Evolutionary conservation across 2,113 vertebrate genomes (phyloP).

Genomic region (Ctenodactylus gundi): DNA sequence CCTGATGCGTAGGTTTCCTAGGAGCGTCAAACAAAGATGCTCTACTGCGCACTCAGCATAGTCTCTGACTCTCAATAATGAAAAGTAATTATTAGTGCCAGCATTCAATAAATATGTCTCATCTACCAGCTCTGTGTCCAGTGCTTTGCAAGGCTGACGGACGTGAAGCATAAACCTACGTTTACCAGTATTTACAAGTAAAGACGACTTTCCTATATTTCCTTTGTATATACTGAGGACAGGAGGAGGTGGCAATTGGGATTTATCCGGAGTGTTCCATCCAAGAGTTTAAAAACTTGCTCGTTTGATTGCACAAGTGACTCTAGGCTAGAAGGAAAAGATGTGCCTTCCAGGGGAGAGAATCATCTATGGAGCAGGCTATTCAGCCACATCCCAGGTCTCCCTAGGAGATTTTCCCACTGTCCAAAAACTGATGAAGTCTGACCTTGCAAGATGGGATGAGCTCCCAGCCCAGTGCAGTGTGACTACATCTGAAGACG

Average conservation of each 20-base stretch:
- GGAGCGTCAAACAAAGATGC: neutral
- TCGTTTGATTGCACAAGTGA: neutral
- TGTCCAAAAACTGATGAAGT: slow-evolving; percentile 60
- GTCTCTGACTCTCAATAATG: neutral
- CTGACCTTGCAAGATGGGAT: slow-evolving; percentile 72
- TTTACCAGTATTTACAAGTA: neutral
- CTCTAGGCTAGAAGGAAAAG: neutral
- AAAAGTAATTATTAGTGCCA: neutral
- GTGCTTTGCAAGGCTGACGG: neutral
- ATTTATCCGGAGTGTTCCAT: neutral
- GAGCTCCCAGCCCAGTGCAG: slow-evolving; percentile 60
- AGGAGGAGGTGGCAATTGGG: neutral
- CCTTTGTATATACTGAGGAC: neutral
- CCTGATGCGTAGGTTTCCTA: neutral
- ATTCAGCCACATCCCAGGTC: neutral
- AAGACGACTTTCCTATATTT: neutral
- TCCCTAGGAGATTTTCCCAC: slow-evolving; percentile 51
- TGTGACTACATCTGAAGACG: neutral
- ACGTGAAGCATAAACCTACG: neutral
- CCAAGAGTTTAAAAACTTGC: neutral
- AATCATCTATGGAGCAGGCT: neutral
- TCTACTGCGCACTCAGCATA: neutral
- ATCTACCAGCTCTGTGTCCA: neutral
- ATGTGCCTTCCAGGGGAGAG: neutral
- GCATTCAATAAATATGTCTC: neutral